Conservation (phyloP, 2,888 invertebrate genomes). For the Lithophane semibrunnea region DNA sequence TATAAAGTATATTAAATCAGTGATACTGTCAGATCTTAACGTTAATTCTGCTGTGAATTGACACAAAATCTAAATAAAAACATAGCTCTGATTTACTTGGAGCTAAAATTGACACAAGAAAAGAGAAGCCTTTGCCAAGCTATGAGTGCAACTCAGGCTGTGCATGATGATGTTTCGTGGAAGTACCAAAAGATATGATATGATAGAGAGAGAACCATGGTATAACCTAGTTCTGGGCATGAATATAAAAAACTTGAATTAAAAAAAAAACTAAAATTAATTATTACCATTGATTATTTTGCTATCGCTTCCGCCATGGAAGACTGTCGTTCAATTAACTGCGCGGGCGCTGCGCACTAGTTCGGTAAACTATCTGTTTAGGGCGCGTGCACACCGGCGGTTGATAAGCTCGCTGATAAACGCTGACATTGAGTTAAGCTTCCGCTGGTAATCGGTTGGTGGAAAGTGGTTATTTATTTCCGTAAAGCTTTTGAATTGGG, state of each 20-base stretch:
- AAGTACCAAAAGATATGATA: too few relatives aligned
- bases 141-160: too few relatives aligned
- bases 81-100: not conserved
- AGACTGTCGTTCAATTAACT: constrained; percentile 83
- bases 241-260: too few relatives aligned
- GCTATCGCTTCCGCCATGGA: constrained; percentile 76
- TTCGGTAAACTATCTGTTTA: constrained; percentile 81
- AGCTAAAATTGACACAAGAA: not conserved
- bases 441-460: constrained; percentile 48
- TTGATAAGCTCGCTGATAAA: constrained; percentile 61
- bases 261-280: not conserved
- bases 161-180: too few relatives aligned
- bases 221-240: too few relatives aligned
- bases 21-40: not conserved
- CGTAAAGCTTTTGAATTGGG: constrained; percentile 1
- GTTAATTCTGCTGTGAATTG: not conserved
- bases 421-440: constrained; percentile 53
- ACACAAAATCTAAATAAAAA: not conserved
- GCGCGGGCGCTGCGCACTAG: constrained; percentile 85
- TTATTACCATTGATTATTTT: constrained; percentile 68
- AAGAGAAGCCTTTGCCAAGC: not conserved
- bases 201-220: too few relatives aligned
- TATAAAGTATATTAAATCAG: too few relatives aligned
- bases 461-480: constrained; percentile 25
- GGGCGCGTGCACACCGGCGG: constrained; percentile 67